phyloP scores from a whole-genome alignment of 2,797 vertebrate species.

The Cynopterus sphinx region DNA sequence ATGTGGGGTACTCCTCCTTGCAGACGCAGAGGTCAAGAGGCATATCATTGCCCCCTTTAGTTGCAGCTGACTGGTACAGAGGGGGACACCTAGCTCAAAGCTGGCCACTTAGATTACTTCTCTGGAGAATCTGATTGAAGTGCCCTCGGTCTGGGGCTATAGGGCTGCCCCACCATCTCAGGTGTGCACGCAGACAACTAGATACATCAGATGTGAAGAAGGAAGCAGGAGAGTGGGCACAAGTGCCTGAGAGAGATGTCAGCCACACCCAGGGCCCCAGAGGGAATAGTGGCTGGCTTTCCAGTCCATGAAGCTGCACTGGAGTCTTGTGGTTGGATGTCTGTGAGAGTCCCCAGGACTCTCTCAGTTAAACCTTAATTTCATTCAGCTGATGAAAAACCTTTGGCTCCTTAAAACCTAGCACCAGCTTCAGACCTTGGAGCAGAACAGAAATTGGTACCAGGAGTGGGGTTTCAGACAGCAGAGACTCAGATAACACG shows the following conservation, averaged over 20 bases:
- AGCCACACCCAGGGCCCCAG: no score
- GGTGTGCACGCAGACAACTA: not conserved
- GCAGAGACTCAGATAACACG: not conserved
- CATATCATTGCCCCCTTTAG: not conserved
- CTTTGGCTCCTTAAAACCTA: constrained; percentile 29
- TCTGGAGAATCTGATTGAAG: not conserved
- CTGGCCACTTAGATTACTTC: not conserved
- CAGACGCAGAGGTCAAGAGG: not conserved
- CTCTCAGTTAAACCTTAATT: not conserved
- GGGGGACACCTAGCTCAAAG: not conserved
- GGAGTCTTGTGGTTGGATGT: not conserved
- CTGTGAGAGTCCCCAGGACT: not conserved
- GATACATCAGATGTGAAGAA: not conserved
- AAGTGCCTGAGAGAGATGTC: not conserved
- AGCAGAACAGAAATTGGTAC: not conserved
- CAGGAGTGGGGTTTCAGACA: not conserved
- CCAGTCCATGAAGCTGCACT: not conserved
- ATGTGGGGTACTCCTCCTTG: not conserved
- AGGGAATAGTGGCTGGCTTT: not conserved
- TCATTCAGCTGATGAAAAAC: not conserved
- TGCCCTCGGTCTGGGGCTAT: not conserved
- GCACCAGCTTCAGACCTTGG: not conserved
- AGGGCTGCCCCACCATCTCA: not conserved
- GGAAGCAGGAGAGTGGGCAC: not conserved
- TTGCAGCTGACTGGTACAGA: not conserved